Conservation (phyloP, 2,888 invertebrate genomes). For the Scaptomyza polygonia region DNA sequence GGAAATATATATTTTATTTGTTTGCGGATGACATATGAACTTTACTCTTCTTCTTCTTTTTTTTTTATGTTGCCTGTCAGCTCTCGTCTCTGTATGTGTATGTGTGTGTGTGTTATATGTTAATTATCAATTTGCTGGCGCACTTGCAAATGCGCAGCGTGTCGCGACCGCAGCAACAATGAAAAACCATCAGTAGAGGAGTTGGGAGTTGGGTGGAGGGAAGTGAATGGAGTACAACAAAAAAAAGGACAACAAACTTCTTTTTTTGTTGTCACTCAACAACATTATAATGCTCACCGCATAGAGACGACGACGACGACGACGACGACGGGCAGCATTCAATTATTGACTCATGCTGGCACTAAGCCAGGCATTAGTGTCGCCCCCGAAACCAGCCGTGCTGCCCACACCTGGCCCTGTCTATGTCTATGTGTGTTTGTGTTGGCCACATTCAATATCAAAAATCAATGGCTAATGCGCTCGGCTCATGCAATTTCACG, state of each 20-base stretch:
- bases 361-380: conserved; percentile 72
- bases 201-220: no score
- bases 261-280: no score
- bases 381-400: no score
- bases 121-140: conserved; percentile 76
- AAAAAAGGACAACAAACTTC: no score
- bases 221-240: no score
- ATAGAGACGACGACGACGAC: no score
- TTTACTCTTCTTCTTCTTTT: no score
- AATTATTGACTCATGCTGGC: conserved; percentile 81
- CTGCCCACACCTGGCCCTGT: conserved; percentile 7
- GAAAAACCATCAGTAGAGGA: conserved; percentile 81
- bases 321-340: no score
- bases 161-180: conserved; percentile 80
- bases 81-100: conserved; percentile 7
- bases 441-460: conserved; percentile 51
- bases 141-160: conserved; percentile 63
- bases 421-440: neutral
- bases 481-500: conserved; percentile 75
- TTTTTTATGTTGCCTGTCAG: conserved; percentile 48
- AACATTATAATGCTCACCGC: no score
- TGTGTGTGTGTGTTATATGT: conserved; percentile 56
- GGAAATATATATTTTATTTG: conserved; percentile 49
- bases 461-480: conserved; percentile 81
- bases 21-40: conserved; percentile 42